Conservation (phyloP, 2,797 vertebrate genomes). For the Alfaro cultratus region DNA sequence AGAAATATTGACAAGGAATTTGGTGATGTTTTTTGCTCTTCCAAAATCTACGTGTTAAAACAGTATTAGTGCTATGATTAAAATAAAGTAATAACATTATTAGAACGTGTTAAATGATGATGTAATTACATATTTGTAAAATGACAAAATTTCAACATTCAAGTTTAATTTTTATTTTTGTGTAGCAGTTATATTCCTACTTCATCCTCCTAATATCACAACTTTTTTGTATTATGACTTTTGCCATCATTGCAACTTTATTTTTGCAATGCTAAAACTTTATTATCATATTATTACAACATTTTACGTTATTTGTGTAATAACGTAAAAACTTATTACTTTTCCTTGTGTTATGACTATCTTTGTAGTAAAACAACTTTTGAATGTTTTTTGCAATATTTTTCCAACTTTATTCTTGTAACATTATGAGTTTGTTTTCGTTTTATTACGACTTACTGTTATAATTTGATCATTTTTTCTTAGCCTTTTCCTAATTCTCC, state of each 20-base stretch:
- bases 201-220: background rate
- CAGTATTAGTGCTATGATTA: background rate
- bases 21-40: too few relatives aligned
- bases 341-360: background rate
- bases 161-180: background rate
- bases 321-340: background rate
- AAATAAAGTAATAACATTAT: too few relatives aligned
- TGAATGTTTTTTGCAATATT: too few relatives aligned
- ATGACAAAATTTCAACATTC: too few relatives aligned
- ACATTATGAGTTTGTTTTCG: background rate
- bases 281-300: background rate
- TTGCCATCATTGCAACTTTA: too few relatives aligned
- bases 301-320: too few relatives aligned
- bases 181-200: background rate
- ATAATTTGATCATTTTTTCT: too few relatives aligned
- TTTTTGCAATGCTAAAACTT: background rate
- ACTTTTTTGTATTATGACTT: too few relatives aligned
- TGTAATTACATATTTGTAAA: too few relatives aligned
- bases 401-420: background rate
- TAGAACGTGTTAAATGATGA: too few relatives aligned
- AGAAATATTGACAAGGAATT: background rate
- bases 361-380: too few relatives aligned
- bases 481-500: background rate
- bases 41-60: too few relatives aligned
- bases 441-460: background rate